These are phyloP conservation scores for Piprites chloris DNA, from an alignment of 2,113 vertebrate species.

Conservation along the genomic window DNA sequence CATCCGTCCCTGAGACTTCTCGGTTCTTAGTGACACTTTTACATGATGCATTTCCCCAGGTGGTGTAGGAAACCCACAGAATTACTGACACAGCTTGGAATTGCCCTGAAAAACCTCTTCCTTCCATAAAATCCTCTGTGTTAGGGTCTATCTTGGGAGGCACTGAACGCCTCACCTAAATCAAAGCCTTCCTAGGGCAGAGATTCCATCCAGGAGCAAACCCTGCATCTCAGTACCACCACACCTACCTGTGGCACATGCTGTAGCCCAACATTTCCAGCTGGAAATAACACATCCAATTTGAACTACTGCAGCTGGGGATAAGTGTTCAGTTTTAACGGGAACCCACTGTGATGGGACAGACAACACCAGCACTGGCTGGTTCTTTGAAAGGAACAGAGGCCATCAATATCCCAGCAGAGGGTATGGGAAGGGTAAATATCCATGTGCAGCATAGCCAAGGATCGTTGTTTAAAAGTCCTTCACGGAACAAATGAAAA, in stretches of 20 bases:
- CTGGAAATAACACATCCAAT: not conserved
- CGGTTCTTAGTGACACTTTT: no score
- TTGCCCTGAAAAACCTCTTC: not conserved
- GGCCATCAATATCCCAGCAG: not conserved
- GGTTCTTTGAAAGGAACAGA: not conserved
- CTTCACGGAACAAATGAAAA: slow-evolving; percentile 16
- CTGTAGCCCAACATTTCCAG: not conserved
- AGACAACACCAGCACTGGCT: not conserved
- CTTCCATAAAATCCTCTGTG: not conserved
- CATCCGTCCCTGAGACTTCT: not conserved
- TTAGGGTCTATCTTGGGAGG: not conserved
- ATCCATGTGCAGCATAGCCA: not conserved
- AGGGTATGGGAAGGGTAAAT: not conserved
- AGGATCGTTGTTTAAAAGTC: not conserved
- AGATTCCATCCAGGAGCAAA: not conserved
- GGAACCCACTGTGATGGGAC: not conserved
- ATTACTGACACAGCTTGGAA: not conserved
- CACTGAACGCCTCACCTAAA: not conserved
- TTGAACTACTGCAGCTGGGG: not conserved
- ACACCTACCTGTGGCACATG: fast-evolving
- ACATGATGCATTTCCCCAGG: no score
- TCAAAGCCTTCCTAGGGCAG: not conserved
- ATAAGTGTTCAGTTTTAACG: not conserved
- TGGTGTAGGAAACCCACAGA: not conserved
- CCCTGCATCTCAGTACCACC: not conserved